Conservation (phyloP, 1,140 invertebrate species). For the Bombus pyrosoma region DNA sequence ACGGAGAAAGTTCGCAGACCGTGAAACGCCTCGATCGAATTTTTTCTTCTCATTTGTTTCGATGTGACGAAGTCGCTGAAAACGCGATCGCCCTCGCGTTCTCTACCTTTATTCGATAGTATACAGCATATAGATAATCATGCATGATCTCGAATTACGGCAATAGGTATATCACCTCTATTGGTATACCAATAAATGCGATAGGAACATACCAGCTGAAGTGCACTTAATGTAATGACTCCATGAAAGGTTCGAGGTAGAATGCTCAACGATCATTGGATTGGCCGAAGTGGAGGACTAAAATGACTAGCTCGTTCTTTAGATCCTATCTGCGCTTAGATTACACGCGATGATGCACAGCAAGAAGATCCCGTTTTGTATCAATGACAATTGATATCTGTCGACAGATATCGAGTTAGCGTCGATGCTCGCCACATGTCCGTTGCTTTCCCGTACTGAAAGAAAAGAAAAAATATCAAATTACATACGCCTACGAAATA, state of each 20-base stretch:
- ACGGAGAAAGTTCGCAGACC: background rate
- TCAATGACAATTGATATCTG: slow-evolving; percentile 8
- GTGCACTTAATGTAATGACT: slow-evolving; percentile 23
- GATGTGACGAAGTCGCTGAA: no score
- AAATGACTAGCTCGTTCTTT: slow-evolving; percentile 23
- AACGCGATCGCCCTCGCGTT: no score
- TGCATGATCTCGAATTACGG: background rate
- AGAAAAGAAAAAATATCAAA: background rate
- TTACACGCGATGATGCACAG: slow-evolving; percentile 3
- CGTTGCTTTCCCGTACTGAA: background rate
- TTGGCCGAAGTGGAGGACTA: slow-evolving; percentile 8
- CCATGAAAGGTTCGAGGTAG: slow-evolving; percentile 12
- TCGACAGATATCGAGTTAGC: background rate
- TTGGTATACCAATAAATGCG: slow-evolving; percentile 5
- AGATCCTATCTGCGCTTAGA: slow-evolving; percentile 19
- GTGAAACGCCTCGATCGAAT: background rate
- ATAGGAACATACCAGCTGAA: background rate
- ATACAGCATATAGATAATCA: background rate
- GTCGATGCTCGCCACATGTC: background rate
- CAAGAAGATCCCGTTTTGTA: slow-evolving; percentile 4
- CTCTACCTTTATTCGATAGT: background rate
- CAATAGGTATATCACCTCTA: background rate
- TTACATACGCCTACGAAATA: background rate
- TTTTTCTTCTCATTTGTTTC: background rate
- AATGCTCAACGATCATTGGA: slow-evolving; percentile 7